Evolutionary conservation across 2,797 vertebrate species (phyloP), one percentile per base, ranked within the genome.

Genomic region (Sebastolobus alascanus): DNA sequence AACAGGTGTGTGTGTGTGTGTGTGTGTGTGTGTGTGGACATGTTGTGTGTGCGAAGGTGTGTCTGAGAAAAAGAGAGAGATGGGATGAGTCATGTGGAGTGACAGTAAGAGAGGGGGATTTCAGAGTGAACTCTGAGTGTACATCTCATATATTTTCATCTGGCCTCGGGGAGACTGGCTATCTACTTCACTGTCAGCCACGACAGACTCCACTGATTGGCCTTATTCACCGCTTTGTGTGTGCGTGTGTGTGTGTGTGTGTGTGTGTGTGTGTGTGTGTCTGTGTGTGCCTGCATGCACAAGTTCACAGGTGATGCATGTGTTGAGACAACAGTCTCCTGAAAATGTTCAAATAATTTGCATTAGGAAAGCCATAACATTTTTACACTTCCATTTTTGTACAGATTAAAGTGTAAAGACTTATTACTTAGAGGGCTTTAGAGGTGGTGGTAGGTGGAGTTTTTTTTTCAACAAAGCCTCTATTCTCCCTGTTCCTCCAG

Each of bases 91-190:
- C 83, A 88, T 87, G 77, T 61, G 43, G 77, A 90, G 88, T 87
- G 90, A 93, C 86, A 91, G 88, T 8, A 64, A 88, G 88, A 84
- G 60, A 70, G 72, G 73, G 66, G 84, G 78, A 89, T 89, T 93
- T 91, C 75, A 84, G 80, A 79, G 87, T 86, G 84, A 90, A 93
- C 88, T 87, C 80, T 91, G 85, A 84, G 86, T 80, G 80, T 82
- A 88, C 84, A 89, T 86, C 88, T 94, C 87, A 90, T 93, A 90
- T 92, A 89, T 94, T 94, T 89, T 86, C 84, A 86, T 90, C 77
- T 79, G 84, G 88, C 92, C 90, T 85, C 40, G 72, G 91, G 92
- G 91, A 87, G 83, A 73, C 80, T 68, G 73, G 68, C 73, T 85
- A 78, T 73, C 69, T 77, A 63, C 81, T 80, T 85, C 80, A 67